Conservation (phyloP, 2,113 vertebrate genomes). For the Peucedramus taeniatus region DNA sequence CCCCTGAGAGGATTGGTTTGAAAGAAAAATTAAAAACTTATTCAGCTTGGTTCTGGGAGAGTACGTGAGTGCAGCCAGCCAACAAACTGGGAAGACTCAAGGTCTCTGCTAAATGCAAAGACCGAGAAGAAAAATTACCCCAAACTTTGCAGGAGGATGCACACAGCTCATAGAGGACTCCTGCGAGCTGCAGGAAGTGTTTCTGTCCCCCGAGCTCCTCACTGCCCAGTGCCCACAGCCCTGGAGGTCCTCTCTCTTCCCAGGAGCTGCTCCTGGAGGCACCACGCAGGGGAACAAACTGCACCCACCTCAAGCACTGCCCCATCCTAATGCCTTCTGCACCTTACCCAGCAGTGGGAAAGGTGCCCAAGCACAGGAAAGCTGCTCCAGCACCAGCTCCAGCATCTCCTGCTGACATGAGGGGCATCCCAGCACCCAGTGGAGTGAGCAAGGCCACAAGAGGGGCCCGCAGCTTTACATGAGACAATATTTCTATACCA, state of each 20-base stretch:
- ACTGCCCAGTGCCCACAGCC: accelerated
- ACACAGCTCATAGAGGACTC: accelerated
- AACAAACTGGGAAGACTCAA: neutral
- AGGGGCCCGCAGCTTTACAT: neutral
- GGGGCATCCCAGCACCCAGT: neutral
- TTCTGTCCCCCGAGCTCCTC: neutral
- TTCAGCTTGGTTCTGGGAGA: neutral
- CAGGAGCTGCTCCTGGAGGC: neutral
- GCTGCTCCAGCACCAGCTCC: neutral
- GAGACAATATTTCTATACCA: neutral
- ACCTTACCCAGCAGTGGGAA: accelerated
- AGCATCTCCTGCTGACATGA: accelerated
- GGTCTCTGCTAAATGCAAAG: neutral
- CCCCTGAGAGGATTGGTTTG: neutral
- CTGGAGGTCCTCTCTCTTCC: neutral
- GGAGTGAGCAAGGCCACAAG: neutral
- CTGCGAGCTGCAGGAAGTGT: accelerated
- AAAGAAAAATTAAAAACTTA: neutral
- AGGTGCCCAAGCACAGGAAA: neutral
- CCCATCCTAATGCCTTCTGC: neutral
- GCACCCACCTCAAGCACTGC: accelerated
- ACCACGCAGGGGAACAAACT: neutral
- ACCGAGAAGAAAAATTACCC: neutral
- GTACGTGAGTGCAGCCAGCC: neutral
- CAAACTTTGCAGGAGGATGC: neutral